Conservation (phyloP, 2,888 invertebrate species). For the Cataglyphis cursor region DNA sequence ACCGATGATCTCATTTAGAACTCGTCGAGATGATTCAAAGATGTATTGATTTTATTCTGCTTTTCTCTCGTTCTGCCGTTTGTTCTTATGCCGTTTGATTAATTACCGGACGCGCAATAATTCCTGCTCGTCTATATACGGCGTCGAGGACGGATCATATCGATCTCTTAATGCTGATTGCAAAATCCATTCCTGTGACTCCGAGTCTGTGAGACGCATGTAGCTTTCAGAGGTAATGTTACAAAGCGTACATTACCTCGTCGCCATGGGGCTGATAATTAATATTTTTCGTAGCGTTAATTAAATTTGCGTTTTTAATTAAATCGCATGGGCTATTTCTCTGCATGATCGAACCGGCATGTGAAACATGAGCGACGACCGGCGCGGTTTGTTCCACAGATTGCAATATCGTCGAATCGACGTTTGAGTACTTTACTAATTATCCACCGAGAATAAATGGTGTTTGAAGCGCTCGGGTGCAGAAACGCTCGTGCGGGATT, state of each 20-base stretch:
- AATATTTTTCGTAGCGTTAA: slow-evolving; percentile 41
- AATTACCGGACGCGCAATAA: slow-evolving; percentile 36
- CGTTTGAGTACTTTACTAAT: slow-evolving; percentile 54
- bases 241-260: slow-evolving; percentile 36
- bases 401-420: slow-evolving; percentile 38
- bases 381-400: background rate
- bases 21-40: slow-evolving; percentile 63
- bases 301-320: slow-evolving; percentile 50
- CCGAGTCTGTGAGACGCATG: slow-evolving; percentile 9
- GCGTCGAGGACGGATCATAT: slow-evolving; percentile 29
- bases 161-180: slow-evolving; percentile 35
- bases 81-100: slow-evolving; percentile 25
- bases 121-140: background rate
- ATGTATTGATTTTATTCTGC: slow-evolving; percentile 44
- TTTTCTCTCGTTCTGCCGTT: slow-evolving; percentile 26
- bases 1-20: slow-evolving; percentile 60
- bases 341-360: slow-evolving; percentile 11
- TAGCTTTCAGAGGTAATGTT: slow-evolving; percentile 11
- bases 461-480: slow-evolving; percentile 27
- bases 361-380: slow-evolving; percentile 21
- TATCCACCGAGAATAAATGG: slow-evolving; percentile 38
- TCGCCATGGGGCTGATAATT: slow-evolving; percentile 22
- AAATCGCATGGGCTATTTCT: slow-evolving; percentile 35
- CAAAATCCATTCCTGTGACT: slow-evolving; percentile 37
- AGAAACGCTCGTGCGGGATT: slow-evolving; percentile 31